phyloP scores from a whole-genome alignment of 2,888 invertebrate genomes.

The Drosophila atripex region DNA sequence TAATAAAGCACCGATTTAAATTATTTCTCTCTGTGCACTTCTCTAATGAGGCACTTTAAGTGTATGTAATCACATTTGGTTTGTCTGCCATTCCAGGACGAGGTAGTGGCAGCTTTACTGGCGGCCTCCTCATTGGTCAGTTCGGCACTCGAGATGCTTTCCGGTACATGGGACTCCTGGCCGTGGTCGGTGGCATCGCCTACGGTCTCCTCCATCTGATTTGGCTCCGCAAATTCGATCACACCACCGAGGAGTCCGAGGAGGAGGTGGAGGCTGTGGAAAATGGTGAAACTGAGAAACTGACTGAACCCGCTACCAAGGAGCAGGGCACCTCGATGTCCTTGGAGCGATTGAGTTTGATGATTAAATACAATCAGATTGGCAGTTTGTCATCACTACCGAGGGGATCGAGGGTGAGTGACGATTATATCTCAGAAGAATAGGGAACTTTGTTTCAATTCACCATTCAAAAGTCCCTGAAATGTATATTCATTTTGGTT shows the following conservation, averaged over 20 bases:
- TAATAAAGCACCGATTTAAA: background rate
- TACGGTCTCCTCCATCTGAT: conserved; percentile 89
- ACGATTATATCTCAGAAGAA: background rate
- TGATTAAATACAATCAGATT: conserved; percentile 90
- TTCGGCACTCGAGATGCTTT: conserved; percentile 91
- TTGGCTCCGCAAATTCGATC: conserved; percentile 88
- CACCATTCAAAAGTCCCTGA: background rate
- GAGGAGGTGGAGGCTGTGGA: conserved; percentile 83
- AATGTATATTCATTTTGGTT: background rate
- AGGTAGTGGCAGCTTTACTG: conserved; percentile 92
- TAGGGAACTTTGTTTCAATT: background rate
- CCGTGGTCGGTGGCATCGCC: conserved; percentile 88
- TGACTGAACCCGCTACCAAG: conserved; percentile 88
- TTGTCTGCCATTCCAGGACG: conserved; percentile 84
- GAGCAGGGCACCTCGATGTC: conserved; percentile 90
- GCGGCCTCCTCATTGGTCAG: conserved; percentile 90
- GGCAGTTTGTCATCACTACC: conserved; percentile 90
- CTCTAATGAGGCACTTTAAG: conserved; percentile 29
- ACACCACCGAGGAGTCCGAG: conserved; percentile 83
- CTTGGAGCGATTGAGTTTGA: conserved; percentile 89
- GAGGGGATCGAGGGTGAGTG: conserved; percentile 86
- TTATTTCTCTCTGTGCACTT: background rate
- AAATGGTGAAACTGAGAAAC: conserved; percentile 87
- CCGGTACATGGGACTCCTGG: conserved; percentile 90
- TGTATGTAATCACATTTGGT: conserved; percentile 35